Conservation (phyloP, 1,140 invertebrate genomes). For the Macrosteles quadrilineatus region DNA sequence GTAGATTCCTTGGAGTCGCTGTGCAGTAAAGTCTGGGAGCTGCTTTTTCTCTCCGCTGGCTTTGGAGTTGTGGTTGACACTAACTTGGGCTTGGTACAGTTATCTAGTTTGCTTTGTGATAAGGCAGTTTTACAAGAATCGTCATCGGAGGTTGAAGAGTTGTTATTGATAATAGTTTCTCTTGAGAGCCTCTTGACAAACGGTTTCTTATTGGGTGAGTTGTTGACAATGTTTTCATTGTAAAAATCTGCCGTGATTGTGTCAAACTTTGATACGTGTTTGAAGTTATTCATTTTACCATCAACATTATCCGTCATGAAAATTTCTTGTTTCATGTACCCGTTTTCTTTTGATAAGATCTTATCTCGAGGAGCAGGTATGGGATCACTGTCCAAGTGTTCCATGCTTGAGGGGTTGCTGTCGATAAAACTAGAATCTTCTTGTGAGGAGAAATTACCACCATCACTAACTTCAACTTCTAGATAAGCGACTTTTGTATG, state of each 20-base stretch:
- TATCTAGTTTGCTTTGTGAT: neutral
- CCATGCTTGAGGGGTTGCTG: conserved; percentile 31
- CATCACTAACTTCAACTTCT: conserved; percentile 31
- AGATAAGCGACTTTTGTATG: conserved; percentile 29
- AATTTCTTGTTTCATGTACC: neutral
- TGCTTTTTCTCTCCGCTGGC: conserved; percentile 5
- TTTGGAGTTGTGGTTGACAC: neutral
- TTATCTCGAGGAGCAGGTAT: conserved; percentile 20
- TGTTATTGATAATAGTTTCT: conserved; percentile 8
- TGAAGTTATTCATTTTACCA: neutral
- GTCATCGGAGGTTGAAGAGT: neutral
- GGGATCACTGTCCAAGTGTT: conserved; percentile 8
- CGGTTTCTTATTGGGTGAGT: neutral
- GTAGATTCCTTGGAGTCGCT: conserved; percentile 5
- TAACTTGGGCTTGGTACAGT: neutral
- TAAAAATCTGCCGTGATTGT: neutral
- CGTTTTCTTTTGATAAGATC: conserved; percentile 22
- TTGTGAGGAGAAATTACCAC: conserved; percentile 5
- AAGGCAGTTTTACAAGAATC: neutral
- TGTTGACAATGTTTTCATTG: neutral
- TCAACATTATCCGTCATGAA: neutral
- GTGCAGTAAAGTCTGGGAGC: neutral
- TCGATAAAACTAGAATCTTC: conserved; percentile 27
- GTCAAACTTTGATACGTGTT: neutral
- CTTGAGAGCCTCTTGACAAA: conserved; percentile 16